These are phyloP conservation scores for Saturnia japonica DNA, from an alignment of 2,888 invertebrate genomes.

Conservation along the genomic window DNA sequence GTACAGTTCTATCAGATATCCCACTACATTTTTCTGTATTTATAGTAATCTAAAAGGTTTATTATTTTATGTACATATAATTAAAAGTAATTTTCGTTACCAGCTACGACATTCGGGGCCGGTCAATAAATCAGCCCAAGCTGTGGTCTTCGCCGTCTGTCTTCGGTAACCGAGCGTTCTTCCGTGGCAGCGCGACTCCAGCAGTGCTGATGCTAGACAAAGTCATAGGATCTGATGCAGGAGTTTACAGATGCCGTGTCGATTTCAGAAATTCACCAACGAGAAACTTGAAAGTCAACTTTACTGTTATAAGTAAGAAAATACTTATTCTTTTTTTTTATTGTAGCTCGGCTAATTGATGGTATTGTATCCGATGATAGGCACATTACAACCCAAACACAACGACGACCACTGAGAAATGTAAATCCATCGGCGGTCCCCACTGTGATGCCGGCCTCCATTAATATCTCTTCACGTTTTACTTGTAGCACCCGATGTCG, in stretches of 20 bases:
- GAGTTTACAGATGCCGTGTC: conserved; percentile 93
- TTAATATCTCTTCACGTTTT: too few species aligned
- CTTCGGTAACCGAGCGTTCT: conserved; percentile 89
- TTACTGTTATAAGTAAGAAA: conserved; percentile 94
- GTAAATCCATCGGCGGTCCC: too few species aligned
- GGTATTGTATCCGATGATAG: too few species aligned
- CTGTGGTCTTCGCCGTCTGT: conserved; percentile 91
- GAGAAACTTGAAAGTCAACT: conserved; percentile 93
- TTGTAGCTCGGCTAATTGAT: too few species aligned
- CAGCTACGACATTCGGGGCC: conserved; percentile 90
- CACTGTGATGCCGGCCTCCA: too few species aligned
- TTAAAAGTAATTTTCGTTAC: neutral
- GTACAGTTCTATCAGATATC: too few species aligned
- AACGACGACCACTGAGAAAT: too few species aligned
- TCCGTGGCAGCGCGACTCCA: conserved; percentile 87
- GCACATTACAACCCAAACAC: too few species aligned
- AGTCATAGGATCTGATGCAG: conserved; percentile 89
- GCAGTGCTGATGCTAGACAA: conserved; percentile 89
- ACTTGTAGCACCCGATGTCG: too few species aligned
- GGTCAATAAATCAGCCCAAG: conserved; percentile 87
- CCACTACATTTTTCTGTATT: too few species aligned
- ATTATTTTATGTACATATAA: neutral
- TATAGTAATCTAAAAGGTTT: too few species aligned
- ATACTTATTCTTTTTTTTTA: conserved; percentile 4
- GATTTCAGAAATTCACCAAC: conserved; percentile 96